Conservation (phyloP, 2,888 invertebrate genomes). For the Eugnorisma glareosa region DNA sequence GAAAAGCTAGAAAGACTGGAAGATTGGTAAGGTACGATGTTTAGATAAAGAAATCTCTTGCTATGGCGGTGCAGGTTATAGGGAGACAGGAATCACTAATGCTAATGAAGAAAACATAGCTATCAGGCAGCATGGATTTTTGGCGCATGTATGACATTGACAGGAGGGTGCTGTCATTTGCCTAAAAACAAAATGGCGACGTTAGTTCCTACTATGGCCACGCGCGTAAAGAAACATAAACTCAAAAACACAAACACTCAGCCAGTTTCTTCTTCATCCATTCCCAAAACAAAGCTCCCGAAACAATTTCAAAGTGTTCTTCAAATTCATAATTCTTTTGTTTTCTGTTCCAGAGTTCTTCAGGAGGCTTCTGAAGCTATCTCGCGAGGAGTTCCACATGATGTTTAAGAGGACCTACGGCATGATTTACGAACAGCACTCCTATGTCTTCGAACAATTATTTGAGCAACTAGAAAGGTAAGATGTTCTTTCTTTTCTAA, state of each 20-base stretch:
- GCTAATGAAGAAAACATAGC: neutral
- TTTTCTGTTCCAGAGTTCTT: conserved; percentile 94
- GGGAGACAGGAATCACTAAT: neutral
- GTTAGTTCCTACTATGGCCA: neutral
- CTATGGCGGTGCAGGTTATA: too few species aligned
- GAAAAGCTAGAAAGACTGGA: neutral
- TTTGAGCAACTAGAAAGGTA: conserved; percentile 96
- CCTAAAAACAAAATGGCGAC: neutral
- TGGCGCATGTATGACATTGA: neutral
- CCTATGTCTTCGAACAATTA: conserved; percentile 97
- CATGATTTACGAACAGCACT: conserved; percentile 97
- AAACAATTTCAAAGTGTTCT: neutral
- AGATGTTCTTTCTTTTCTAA: conserved; percentile 29
- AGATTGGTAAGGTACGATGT: neutral
- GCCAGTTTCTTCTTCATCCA: neutral
- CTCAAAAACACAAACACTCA: too few species aligned
- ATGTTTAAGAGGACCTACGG: conserved; percentile 99
- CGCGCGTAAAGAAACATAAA: too few species aligned
- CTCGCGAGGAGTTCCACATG: conserved; percentile 96
- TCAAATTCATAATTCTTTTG: conserved; percentile 14
- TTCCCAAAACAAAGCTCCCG: neutral
- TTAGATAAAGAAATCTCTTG: neutral
- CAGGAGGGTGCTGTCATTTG: neutral
- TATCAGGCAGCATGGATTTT: neutral
- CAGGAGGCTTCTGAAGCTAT: conserved; percentile 95